Conservation (phyloP, 2,888 invertebrate species). For the Agrochola lota region DNA sequence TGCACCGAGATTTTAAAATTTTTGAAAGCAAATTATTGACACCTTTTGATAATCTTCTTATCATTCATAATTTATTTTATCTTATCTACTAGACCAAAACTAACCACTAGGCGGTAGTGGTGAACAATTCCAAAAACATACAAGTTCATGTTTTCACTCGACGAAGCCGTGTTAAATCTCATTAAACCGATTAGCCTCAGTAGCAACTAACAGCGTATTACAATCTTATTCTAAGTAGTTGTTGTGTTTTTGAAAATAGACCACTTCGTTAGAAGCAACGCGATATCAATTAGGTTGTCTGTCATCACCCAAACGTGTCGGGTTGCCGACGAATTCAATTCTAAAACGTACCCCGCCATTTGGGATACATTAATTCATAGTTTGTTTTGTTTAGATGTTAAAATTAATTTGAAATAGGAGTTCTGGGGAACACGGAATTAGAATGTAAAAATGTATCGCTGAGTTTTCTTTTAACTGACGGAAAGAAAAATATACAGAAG, state of each 20-base stretch:
- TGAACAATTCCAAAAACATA: background rate
- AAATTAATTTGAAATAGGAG: constrained; percentile 70
- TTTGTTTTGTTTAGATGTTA: constrained; percentile 70
- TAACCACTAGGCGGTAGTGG: background rate
- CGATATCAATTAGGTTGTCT: constrained; percentile 87
- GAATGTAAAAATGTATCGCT: constrained; percentile 45
- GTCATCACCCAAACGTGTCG: constrained; percentile 78
- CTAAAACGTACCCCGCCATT: constrained; percentile 70
- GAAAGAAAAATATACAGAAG: constrained; percentile 41
- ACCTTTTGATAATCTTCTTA: background rate
- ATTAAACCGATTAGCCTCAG: constrained; percentile 26
- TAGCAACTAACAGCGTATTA: constrained; percentile 44
- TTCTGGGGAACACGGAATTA: constrained; percentile 56
- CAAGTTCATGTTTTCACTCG: background rate
- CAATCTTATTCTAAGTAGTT: constrained; percentile 56
- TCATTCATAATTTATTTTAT: background rate
- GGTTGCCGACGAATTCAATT: constrained; percentile 78
- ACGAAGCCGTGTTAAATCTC: constrained; percentile 15
- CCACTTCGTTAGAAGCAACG: constrained; percentile 81
- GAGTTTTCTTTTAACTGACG: constrained; percentile 41
- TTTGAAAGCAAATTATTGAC: constrained; percentile 1
- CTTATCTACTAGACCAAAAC: background rate
- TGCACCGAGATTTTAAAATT: background rate
- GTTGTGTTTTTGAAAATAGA: constrained; percentile 77
- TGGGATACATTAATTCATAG: constrained; percentile 74